Base-by-base conservation (phyloP, 2,888 invertebrate species). In the Gymnocheta viridis region DNA sequence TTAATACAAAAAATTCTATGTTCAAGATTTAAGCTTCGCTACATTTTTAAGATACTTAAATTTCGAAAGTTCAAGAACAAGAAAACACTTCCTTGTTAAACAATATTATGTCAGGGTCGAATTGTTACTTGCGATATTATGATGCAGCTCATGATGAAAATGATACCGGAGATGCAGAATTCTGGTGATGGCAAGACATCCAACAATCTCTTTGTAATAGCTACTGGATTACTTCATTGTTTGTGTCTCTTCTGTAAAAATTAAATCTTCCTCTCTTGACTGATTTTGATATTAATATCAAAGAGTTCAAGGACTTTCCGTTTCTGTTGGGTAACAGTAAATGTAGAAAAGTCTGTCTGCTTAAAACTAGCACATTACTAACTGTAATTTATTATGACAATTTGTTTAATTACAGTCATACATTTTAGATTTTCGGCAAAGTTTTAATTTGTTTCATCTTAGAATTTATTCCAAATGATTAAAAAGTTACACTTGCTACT, bases 351-450 rank as follows among this genome's bases (percentile, higher is more conserved):
- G 22, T 12, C 14, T 17, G 54, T 29, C 24, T 62, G 35, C 10
- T 38, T 38, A 12, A 38, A 38, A n/a, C 60, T 19, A 7, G 9
- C 29, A 14, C 10, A 38, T 54, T 27, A 29, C n/a, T 27, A 10
- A 12, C 58, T 67, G 80, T 84, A 80, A 84, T 84, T 84, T 80
- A 84, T 84, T 80, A 84, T 80, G 77, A 80, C 83, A 84, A 84
- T 84, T 84, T 84, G 72, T 77, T 84, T 80, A 84, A 84, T 80
- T 80, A 84, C 83, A 84, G 80, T 76, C 80, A 84, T 84, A 84
- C 67, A 84, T 84, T 80, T 76, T 77, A 44, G 70, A 77, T 62
- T 82, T 76, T 80, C 72, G 54, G 24, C 62, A 70, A 74, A 32
- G 17, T 49, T 49, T 78, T 51, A 9, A 54, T 38, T 54, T 14